phyloP scores from a whole-genome alignment of 2,888 invertebrate species.

The Watsonalla cultraria region DNA sequence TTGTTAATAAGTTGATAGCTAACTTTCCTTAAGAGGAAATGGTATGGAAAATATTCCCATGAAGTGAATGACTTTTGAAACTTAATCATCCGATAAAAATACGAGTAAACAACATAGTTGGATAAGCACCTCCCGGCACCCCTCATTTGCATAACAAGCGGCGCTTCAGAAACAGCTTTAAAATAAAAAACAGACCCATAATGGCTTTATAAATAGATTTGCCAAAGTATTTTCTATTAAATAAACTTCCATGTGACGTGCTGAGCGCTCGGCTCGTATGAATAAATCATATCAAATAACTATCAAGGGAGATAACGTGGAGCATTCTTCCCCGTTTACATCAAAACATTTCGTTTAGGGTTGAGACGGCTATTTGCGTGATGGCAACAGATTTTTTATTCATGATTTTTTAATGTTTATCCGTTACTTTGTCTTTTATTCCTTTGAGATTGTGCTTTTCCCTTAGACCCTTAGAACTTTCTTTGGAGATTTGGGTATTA shows the following conservation, averaged over 20 bases:
- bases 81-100: conserved; percentile 40
- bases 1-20: too few relatives aligned
- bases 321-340: conserved; percentile 56
- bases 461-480: background rate
- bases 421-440: conserved; percentile 21
- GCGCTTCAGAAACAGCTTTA: conserved; percentile 58
- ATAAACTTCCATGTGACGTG: conserved; percentile 73
- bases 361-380: conserved; percentile 42
- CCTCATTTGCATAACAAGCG: conserved; percentile 66
- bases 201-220: conserved; percentile 77
- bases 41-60: background rate
- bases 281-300: conserved; percentile 87
- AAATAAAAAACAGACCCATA: conserved; percentile 57
- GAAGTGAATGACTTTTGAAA: conserved; percentile 18
- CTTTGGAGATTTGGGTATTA: too few relatives aligned
- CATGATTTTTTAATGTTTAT: conserved; percentile 52
- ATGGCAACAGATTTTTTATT: conserved; percentile 47
- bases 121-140: conserved; percentile 43
- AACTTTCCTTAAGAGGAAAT: too few relatives aligned
- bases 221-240: conserved; percentile 73
- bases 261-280: conserved; percentile 69
- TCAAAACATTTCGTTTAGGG: conserved; percentile 60
- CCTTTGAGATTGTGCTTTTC: conserved; percentile 9
- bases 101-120: conserved; percentile 41
- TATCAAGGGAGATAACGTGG: conserved; percentile 76